phyloP scores from a whole-genome alignment of 2,113 vertebrate species.

The Pelecanoides urinatrix region DNA sequence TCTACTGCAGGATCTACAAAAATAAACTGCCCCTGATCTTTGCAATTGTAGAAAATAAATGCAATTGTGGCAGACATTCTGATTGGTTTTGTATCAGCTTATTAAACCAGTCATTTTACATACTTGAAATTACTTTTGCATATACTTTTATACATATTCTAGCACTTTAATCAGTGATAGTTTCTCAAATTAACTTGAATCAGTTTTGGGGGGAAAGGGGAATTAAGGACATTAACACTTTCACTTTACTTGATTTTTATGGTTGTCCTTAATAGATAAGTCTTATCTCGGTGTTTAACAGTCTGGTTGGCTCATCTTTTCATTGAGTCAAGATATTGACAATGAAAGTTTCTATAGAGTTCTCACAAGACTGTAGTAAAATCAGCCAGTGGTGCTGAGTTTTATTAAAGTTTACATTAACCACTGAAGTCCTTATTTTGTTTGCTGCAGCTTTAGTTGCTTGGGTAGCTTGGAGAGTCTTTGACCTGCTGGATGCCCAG shows the following conservation, averaged over 20 bases:
- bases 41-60: background rate
- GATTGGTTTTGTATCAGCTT: background rate
- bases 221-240: background rate
- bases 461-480: background rate
- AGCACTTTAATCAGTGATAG: background rate
- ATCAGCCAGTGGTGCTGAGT: background rate
- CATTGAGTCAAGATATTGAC: background rate
- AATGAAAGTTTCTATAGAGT: background rate
- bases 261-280: background rate
- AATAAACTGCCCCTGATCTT: background rate
- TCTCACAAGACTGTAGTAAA: background rate
- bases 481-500: background rate
- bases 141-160: background rate
- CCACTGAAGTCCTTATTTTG: background rate
- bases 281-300: background rate
- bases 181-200: background rate
- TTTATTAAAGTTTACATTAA: background rate
- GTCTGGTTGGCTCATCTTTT: background rate
- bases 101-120: background rate
- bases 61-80: background rate
- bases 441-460: background rate
- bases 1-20: background rate
- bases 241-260: background rate
- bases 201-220: accelerated
- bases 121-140: background rate